phyloP scores from a whole-genome alignment of 2,797 vertebrate genomes.

The Phataginus tricuspis region DNA sequence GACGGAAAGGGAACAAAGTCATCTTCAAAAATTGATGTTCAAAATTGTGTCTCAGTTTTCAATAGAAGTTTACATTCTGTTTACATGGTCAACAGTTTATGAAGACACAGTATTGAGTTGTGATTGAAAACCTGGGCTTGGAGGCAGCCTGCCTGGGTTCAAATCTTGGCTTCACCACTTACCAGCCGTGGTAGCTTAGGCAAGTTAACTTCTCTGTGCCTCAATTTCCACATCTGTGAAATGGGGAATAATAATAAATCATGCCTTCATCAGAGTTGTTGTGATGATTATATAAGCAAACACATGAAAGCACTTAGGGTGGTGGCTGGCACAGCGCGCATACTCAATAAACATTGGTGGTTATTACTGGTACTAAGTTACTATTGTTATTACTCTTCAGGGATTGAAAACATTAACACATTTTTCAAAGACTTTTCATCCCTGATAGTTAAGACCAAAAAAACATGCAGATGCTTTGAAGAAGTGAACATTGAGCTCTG shows the following conservation, averaged over 20 bases:
- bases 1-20: neutral
- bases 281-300: neutral
- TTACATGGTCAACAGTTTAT: neutral
- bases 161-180: neutral
- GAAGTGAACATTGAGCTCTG: neutral
- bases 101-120: neutral
- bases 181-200: neutral
- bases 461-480: neutral
- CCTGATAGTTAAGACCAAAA: neutral
- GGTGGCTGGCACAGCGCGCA: neutral
- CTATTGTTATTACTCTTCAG: neutral
- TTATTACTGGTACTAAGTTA: neutral
- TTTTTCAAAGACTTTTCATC: conserved; percentile 9
- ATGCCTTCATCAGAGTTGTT: neutral
- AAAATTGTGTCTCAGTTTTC: neutral
- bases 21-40: conserved; percentile 3
- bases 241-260: neutral
- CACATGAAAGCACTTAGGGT: neutral
- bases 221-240: neutral
- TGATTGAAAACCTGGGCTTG: neutral
- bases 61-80: neutral
- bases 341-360: neutral
- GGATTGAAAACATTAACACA: neutral
- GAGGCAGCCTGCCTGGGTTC: neutral
- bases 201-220: neutral